Conservation (phyloP, 2,113 vertebrate species). For the Microtus oregoni region DNA sequence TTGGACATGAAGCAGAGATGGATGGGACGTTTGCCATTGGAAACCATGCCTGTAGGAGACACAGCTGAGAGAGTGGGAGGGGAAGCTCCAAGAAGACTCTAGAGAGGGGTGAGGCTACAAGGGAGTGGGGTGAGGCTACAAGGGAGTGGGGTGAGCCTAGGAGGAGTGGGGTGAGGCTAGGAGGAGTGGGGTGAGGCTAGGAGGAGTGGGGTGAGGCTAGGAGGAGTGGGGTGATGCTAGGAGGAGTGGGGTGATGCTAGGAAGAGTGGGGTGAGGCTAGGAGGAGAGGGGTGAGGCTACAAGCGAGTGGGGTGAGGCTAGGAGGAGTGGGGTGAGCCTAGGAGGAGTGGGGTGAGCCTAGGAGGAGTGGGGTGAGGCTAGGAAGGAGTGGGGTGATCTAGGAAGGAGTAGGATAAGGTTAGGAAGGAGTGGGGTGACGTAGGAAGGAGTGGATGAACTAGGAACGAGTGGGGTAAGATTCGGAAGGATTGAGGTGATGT, state of each 20-base stretch:
- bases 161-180: not conserved
- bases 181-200: not conserved
- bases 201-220: not conserved
- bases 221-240: too few relatives aligned
- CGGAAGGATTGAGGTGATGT: too few relatives aligned
- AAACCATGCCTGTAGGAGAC: not conserved
- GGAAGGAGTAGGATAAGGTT: not conserved
- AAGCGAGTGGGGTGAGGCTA: not conserved
- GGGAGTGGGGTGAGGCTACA: not conserved
- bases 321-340: rapidly evolving
- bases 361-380: rapidly evolving
- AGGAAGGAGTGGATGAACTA: not conserved
- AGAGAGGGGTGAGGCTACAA: rapidly evolving
- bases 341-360: not conserved
- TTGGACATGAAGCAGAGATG: not conserved
- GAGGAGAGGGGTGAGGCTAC: rapidly evolving
- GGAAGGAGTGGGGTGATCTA: not conserved
- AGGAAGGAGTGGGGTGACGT: not conserved
- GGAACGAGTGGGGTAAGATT: not conserved
- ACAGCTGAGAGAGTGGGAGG: not conserved
- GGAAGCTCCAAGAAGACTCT: not conserved
- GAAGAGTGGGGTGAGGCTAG: not conserved
- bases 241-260: too few relatives aligned
- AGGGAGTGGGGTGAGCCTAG: not conserved
- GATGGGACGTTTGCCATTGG: rapidly evolving